A percentile compares a stretch with the other conserved stretches of the same genome.
Conservation (phyloP, 2,797 vertebrate genomes). For the Clarias laeviceps region DNA sequence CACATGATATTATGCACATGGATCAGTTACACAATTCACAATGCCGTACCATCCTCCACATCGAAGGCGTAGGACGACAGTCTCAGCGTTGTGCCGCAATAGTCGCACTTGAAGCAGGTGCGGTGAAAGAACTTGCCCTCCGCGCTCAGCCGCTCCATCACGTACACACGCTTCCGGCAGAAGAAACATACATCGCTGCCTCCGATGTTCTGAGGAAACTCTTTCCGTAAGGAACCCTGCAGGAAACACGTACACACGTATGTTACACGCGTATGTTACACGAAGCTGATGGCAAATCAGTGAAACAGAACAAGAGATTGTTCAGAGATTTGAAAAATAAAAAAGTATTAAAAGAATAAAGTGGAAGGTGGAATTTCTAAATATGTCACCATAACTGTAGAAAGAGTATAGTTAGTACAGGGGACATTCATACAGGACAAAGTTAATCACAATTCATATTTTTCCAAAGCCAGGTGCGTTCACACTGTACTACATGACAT, state of each 20-base stretch:
- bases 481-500: constrained; percentile 36
- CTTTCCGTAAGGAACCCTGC: constrained; percentile 92
- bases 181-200: constrained; percentile 98
- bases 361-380: not conserved
- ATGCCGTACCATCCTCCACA: constrained; percentile 85
- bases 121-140: constrained; percentile 99
- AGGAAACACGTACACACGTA: not conserved
- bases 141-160: constrained; percentile 96
- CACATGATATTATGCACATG: not conserved
- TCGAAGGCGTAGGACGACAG: constrained; percentile 94
- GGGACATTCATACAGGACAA: not conserved
- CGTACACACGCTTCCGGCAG: constrained; percentile 92
- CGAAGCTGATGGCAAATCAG: too few species aligned
- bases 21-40: not conserved
- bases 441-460: not conserved
- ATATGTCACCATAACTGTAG: not conserved
- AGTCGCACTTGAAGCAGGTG: constrained; percentile 97
- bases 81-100: constrained; percentile 92
- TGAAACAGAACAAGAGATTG: not conserved
- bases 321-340: not conserved
- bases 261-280: not conserved
- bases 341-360: not conserved
- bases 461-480: not conserved
- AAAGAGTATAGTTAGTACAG: constrained; percentile 12
- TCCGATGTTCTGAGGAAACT: constrained; percentile 93